Evolutionary conservation across 1,140 invertebrate genomes (phyloP).

Genomic region (Atta cephalotes): DNA sequence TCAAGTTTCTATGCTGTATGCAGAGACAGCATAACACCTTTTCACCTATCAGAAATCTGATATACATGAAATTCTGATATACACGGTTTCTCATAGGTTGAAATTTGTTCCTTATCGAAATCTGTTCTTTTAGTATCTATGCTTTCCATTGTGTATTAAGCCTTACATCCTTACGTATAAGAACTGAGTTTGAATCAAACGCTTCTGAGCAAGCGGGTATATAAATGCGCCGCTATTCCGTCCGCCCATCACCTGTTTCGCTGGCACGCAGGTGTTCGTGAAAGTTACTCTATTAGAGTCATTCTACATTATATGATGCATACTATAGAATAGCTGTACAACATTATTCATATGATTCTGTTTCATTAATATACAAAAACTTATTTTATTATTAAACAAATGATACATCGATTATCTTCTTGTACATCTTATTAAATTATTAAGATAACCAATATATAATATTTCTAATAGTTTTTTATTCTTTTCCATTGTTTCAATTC

Average conservation of each 20-base stretch:
- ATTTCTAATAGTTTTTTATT: neutral
- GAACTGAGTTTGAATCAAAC: constrained; percentile 13
- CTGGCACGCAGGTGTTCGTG: constrained; percentile 40
- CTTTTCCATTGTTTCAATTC: neutral
- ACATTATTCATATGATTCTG: no score
- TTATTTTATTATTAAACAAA: neutral
- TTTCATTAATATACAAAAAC: neutral
- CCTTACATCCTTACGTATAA: neutral
- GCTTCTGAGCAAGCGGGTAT: neutral
- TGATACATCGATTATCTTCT: neutral
- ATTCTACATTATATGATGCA: constrained; percentile 5
- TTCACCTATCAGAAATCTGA: no score
- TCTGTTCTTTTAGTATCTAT: no score
- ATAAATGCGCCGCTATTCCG: constrained; percentile 17
- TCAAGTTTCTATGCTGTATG: no score
- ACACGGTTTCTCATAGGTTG: no score
- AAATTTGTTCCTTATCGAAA: neutral
- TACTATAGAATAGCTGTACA: neutral
- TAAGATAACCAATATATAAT: neutral
- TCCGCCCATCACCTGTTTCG: constrained; percentile 52
- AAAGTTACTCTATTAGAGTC: constrained; percentile 54
- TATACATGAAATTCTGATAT: no score
- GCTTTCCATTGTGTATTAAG: no score
- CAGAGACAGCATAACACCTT: no score
- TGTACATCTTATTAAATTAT: neutral